Evolutionary conservation across 2,113 vertebrate genomes (phyloP), one percentile per base, ranked within the genome.

Genomic region (Tretioscincus oriximinensis): DNA sequence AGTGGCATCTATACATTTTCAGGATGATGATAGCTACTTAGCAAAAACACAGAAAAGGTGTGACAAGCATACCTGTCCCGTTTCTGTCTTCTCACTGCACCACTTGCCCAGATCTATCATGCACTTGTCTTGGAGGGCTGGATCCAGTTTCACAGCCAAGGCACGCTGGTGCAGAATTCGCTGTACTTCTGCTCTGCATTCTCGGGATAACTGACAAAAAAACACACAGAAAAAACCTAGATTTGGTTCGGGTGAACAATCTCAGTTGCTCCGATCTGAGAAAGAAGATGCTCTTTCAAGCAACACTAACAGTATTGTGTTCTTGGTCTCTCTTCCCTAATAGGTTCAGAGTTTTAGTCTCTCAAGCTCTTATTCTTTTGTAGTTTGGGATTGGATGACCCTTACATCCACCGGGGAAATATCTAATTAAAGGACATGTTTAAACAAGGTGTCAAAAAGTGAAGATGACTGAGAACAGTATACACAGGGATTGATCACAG

Each of bases 41-140:
- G 10, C 61, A 75, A 47, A 16, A 2, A 47, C 26, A 20, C 12
- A 28, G 51, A 67, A 67, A 65, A 68, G 6, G 0, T 2, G 5
- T 9, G 29, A 75, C n/a, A 0, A 7, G 65, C 67, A 79, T 78
- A 97, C 97, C 96, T 98, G 97, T 51, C 98, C 98, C 0, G 96
- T 93, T 86, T 99, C 98, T 0, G 97, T 97, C 88, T 99, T 99
- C 58, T 99, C 98, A 35, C 97, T 99, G 93, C 98, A 99, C 98
- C 98, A 99, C 84, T 99, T 99, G 2, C 98, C 98, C 47, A 99
- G 85, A 78, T 99, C 98, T 3, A 95, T 97, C 93, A 99, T 97
- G 92, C 98, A 99, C 84, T 97, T 97, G 85, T 97, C 96, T 93
- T 99, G 98, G 20, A 99, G 96, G 28, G 95, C 93, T 1, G 98